These are phyloP conservation scores for Hyphantria cunea DNA, from an alignment of 1,140 invertebrate species.

Conservation along the genomic window DNA sequence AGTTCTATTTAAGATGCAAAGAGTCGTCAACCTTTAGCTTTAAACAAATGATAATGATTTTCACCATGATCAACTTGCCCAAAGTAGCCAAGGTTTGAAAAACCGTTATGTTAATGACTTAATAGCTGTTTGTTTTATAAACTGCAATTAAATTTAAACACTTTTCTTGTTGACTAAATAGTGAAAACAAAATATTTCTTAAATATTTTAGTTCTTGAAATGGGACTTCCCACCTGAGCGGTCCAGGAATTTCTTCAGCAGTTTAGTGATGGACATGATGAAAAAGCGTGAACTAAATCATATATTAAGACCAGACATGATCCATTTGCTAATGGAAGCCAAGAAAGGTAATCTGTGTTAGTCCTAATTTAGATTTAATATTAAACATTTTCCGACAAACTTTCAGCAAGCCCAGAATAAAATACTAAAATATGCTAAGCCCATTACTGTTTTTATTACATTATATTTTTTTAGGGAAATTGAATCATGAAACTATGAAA, in stretches of 20 bases:
- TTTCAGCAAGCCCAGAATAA: no score
- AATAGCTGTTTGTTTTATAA: no score
- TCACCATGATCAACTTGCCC: slow-evolving; percentile 39
- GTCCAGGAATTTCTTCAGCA: slow-evolving; percentile 78
- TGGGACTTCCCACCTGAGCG: slow-evolving; percentile 62
- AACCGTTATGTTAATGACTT: no score
- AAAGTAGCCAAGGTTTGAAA: slow-evolving; percentile 34
- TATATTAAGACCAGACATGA: slow-evolving; percentile 75
- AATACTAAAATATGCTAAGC: no score
- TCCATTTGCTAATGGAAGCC: slow-evolving; percentile 78
- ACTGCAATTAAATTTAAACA: no score
- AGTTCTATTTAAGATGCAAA: slow-evolving; percentile 81
- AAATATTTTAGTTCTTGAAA: slow-evolving; percentile 1
- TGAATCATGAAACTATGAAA: slow-evolving; percentile 45
- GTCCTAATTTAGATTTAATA: no score
- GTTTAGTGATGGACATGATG: slow-evolving; percentile 80
- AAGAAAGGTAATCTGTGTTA: slow-evolving; percentile 51
- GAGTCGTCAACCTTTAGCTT: slow-evolving; percentile 46
- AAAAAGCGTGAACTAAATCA: slow-evolving; percentile 73
- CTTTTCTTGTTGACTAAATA: no score
- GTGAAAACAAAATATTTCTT: background rate
- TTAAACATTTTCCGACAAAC: no score
- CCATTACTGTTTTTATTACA: no score
- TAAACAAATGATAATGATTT: slow-evolving; percentile 44
- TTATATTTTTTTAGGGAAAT: slow-evolving; percentile 38